Base-by-base conservation (phyloP, 2,797 vertebrate species). In the Selene dorsalis region DNA sequence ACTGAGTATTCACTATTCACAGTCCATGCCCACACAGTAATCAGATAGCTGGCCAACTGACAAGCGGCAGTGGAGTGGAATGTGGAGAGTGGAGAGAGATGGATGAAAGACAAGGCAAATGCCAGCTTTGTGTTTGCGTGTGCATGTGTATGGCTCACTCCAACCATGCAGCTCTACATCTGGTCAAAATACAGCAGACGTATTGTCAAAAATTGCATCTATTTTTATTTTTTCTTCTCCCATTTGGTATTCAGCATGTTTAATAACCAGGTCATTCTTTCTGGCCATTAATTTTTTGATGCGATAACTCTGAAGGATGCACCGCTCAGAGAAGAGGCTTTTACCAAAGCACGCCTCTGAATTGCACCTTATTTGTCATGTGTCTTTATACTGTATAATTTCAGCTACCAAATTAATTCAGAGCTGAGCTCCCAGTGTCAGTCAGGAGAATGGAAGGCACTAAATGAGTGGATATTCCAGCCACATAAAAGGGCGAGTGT, bases 101-200 rank as follows among this genome's bases (percentile, higher is more conserved):
- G 75, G 82, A 84, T 90, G 84, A 77, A 84, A 85, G 87, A 93
- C 93, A 84, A 93, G 93, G 92, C 88, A 57, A 89, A 77, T 50
- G 63, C 67, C 59, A 65, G 56, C 55, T 72, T 84, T 85, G 84
- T 87, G 79, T 89, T 69, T 78, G 77, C 30, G 26, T 66, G 65
- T 66, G 39, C n/a, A 20, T 75, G 80, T 67, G 60, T 77, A 32
- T 7, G 70, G 62, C 73, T 84, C 38, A 20, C 61, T 80, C 57
- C 6, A 39, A 16, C 52, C 59, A 16, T 52, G 71, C 80, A 68
- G 82, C 82, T 55, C 39, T 50, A 61, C 60, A 50, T 75, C 50
- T 45, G 45, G 45, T 65, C 79, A 41, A 64, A 63, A 18, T 45
- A 65, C 68, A 68, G 50, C 45, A 52, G 69, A 77, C 63, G 50